Evolutionary conservation across 2,113 vertebrate genomes (phyloP).

Genomic region (Embiotoca jacksoni): DNA sequence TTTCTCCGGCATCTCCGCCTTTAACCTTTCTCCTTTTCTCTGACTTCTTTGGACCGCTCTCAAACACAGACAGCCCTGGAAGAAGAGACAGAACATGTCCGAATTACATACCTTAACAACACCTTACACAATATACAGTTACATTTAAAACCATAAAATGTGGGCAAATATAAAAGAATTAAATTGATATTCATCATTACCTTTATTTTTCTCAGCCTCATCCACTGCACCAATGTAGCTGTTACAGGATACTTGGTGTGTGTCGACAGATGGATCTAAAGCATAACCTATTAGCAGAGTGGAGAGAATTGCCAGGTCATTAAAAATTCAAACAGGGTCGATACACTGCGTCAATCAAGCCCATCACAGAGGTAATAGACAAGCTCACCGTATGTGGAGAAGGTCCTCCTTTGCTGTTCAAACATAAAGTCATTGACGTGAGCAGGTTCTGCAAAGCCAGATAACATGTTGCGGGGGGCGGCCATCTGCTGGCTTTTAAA

Average conservation of each 20-base stretch:
- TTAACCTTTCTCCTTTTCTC: conserved; percentile 97
- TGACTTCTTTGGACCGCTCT: conserved; percentile 90
- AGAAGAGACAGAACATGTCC: neutral
- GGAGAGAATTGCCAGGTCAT: neutral
- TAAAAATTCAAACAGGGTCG: conserved; percentile 8
- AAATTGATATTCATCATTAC: conserved; percentile 72
- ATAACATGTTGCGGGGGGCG: conserved; percentile 97
- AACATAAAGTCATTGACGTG: conserved; percentile 99
- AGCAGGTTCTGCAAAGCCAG: conserved; percentile 95
- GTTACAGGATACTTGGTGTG: conserved; percentile 83
- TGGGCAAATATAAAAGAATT: neutral
- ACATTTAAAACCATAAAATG: neutral
- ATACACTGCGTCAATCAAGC: neutral
- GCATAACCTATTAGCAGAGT: conserved; percentile 89
- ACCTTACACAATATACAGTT: neutral
- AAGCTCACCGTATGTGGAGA: conserved; percentile 92
- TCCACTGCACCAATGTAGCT: conserved; percentile 96
- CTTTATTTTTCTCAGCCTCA: conserved; percentile 98
- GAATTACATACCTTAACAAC: neutral
- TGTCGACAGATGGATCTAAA: conserved; percentile 95
- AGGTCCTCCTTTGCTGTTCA: conserved; percentile 97
- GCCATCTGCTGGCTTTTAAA: conserved; percentile 96
- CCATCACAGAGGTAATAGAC: neutral
- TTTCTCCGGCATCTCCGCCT: conserved; percentile 94
- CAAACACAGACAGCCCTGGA: conserved; percentile 95